These are phyloP conservation scores for Panagrolaimus sp. DNA, from an alignment of 1,140 invertebrate genomes.

Conservation along the genomic window DNA sequence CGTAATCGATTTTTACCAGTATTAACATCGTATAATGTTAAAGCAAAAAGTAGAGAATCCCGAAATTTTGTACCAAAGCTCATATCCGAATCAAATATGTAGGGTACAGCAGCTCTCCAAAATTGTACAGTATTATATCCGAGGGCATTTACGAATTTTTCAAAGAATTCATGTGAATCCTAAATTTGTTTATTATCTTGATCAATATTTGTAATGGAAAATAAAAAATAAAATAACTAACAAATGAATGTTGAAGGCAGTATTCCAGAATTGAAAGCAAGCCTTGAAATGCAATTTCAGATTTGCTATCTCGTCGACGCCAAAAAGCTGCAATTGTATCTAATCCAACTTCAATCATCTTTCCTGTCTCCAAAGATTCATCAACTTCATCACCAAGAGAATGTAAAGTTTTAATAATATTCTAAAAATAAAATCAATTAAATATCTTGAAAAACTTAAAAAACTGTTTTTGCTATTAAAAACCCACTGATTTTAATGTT, in stretches of 20 bases:
- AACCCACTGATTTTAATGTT: too few species aligned
- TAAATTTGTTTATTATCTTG: too few species aligned
- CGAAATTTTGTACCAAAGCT: slow-evolving; percentile 54
- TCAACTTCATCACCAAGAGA: slow-evolving; percentile 26
- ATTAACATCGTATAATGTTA: slow-evolving; percentile 59
- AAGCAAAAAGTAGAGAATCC: slow-evolving; percentile 54
- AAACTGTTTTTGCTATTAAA: too few species aligned
- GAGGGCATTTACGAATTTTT: slow-evolving; percentile 44
- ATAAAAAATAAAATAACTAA: too few species aligned
- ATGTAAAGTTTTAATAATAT: slow-evolving; percentile 35
- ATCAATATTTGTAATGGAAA: too few species aligned
- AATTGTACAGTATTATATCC: slow-evolving; percentile 41
- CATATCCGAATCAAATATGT: slow-evolving; percentile 55
- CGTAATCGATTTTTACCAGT: slow-evolving; percentile 51
- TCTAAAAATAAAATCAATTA: slow-evolving; percentile 28
- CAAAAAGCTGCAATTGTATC: slow-evolving; percentile 31
- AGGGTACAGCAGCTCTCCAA: slow-evolving; percentile 34
- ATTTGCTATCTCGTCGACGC: slow-evolving; percentile 45
- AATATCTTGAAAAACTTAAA: neutral
- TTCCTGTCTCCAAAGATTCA: slow-evolving; percentile 20
- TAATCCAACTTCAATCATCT: slow-evolving; percentile 26
- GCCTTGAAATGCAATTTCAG: slow-evolving; percentile 47
- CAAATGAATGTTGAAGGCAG: slow-evolving; percentile 38
- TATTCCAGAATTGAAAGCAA: slow-evolving; percentile 40
- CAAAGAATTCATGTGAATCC: slow-evolving; percentile 44